Evolutionary conservation across 30 jellyfish, hydroid and myxozoan genomes (phyloP), one percentile per base, ranked within the genome.

Genomic region (Turritopsis dohrnii): DNA sequence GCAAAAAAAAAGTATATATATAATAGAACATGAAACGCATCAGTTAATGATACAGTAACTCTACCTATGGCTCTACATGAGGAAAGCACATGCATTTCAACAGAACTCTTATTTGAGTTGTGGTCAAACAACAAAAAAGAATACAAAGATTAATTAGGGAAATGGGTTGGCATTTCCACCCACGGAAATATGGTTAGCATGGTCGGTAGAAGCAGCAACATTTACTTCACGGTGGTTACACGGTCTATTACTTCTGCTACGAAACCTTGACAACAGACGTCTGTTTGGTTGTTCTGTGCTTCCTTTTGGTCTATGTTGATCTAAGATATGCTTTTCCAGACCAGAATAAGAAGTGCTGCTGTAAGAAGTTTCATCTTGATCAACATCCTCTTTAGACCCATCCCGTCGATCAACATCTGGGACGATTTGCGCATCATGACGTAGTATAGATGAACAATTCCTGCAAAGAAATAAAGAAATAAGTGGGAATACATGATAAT

Each of bases 361-460:
- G 13, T 41, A 41, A n/a, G n/a, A n/a, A 3, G 60, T 41, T 41
- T 41, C 60, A 5, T 41, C 60, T 5, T 41, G 9, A 41, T 41
- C 13, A 41, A 3, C 60, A 41, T 41, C 60, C 5, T 41, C 13
- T 3, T 79, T 52, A 16, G 54, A 30, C 52, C 18, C 66, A 9
- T 88, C 90, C 53, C 82, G 85, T 21, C 28, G 25, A 52, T 86
- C 90, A 25, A 90, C 79, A 54, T 85, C 95, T 65, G 97, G 97
- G 23, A 90, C 97, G 82, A 90, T 88, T 71, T 90, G 97, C 19
- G 83, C 79, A 18, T 90, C 95, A 0, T 90, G 60, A 27, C 83
- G 21, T 1, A 85, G 85, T 28, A 85, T 87, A 16, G 92, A 84
- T 16, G 95, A 85, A 16, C 86, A 71, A 74, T 65, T 79, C 97